Evolutionary conservation across 2,888 invertebrate genomes (phyloP).

Genomic region (Nipponacmea schrenckii): DNA sequence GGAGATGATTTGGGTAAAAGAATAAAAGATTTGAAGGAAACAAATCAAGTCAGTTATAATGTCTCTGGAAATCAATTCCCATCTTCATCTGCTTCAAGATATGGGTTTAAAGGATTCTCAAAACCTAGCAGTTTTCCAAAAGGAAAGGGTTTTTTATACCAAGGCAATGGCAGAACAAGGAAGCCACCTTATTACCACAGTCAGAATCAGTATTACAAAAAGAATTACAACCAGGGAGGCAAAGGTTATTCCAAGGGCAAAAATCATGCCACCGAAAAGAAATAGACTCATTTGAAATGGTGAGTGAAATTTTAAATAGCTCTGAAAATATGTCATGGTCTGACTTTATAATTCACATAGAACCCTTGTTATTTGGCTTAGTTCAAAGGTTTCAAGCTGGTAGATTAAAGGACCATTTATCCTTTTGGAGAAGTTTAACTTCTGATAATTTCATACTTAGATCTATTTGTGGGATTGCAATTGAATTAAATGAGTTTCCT

Average conservation of each 20-base stretch:
- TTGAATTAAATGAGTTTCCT: neutral
- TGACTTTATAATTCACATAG: neutral
- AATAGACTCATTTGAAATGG: neutral
- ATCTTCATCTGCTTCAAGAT: neutral
- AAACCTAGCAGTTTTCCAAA: neutral
- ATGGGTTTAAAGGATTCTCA: neutral
- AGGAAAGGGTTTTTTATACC: neutral
- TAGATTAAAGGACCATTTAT: neutral
- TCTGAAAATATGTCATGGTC: neutral
- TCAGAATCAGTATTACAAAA: neutral
- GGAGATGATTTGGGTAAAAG: neutral
- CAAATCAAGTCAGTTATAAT: neutral
- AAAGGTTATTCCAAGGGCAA: neutral
- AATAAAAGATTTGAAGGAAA: neutral
- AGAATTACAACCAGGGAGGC: neutral
- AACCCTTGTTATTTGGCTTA: neutral
- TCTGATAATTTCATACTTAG: constrained; percentile 6
- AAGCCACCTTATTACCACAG: neutral
- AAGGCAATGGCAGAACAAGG: too few species aligned
- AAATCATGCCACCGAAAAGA: neutral
- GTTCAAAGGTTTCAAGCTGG: constrained; percentile 5
- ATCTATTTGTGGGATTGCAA: neutral
- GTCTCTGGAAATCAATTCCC: too few species aligned
- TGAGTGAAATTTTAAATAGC: neutral
- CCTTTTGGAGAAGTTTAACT: constrained; percentile 6